phyloP scores from a whole-genome alignment of 1,140 invertebrate genomes.

The Cheumatopsyche charites region DNA sequence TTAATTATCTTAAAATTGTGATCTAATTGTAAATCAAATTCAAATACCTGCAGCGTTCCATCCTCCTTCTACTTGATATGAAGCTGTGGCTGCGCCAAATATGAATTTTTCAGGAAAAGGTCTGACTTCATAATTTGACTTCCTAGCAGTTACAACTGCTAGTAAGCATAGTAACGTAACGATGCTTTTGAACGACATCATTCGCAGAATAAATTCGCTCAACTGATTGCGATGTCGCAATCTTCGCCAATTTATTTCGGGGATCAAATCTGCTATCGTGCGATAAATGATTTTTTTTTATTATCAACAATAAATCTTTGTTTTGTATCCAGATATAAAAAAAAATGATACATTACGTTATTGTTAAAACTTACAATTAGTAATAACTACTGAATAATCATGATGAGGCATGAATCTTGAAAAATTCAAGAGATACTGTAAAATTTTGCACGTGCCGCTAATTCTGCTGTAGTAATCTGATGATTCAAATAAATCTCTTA shows the following conservation, averaged over 20 bases:
- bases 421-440: too few relatives aligned
- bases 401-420: too few relatives aligned
- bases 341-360: too few relatives aligned
- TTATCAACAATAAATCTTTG: too few relatives aligned
- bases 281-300: background rate
- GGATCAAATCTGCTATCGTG: background rate
- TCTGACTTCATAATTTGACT: slow-evolving; percentile 37
- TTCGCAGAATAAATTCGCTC: background rate
- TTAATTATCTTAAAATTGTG: slow-evolving; percentile 27
- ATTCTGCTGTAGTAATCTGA: too few relatives aligned
- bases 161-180: slow-evolving; percentile 40
- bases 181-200: slow-evolving; percentile 44
- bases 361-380: too few relatives aligned
- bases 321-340: too few relatives aligned
- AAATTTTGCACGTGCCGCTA: too few relatives aligned
- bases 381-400: too few relatives aligned
- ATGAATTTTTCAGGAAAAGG: slow-evolving; percentile 63
- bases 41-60: slow-evolving; percentile 65
- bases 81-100: slow-evolving; percentile 62
- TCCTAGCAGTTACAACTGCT: background rate
- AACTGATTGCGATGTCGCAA: background rate
- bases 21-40: background rate
- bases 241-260: background rate
- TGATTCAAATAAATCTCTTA: too few relatives aligned
- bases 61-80: slow-evolving; percentile 71